Evolutionary conservation across 53 echinoderm and acorn worm genomes (phyloP).

Genomic region (Zoroaster sp.): DNA sequence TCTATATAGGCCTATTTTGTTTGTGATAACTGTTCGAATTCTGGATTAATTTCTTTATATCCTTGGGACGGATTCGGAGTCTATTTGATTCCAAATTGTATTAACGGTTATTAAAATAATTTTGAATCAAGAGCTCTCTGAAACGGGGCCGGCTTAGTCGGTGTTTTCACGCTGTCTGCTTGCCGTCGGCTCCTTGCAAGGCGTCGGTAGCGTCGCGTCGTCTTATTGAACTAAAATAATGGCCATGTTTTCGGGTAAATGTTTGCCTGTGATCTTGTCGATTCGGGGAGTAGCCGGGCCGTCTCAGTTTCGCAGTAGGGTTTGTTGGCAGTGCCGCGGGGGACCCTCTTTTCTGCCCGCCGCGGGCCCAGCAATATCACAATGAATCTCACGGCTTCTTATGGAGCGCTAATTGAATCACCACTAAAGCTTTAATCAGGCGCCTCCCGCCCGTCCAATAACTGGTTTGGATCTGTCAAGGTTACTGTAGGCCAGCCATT

Average conservation of each 20-base stretch:
- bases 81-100: background rate
- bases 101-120: background rate
- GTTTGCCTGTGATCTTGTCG: conserved; percentile 2
- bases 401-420: conserved; percentile 24
- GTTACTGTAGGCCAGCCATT: conserved; percentile 29
- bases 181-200: background rate
- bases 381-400: background rate
- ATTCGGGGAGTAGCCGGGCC: background rate
- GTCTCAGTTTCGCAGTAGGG: conserved; percentile 13
- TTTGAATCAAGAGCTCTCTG: background rate
- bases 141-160: background rate
- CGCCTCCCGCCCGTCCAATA: background rate
- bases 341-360: background rate
- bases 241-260: background rate
- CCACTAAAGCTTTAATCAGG: conserved; percentile 2
- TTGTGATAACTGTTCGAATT: too few relatives aligned
- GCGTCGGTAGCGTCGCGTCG: background rate
- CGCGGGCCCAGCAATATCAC: background rate
- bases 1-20: too few relatives aligned
- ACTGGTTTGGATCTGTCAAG: background rate
- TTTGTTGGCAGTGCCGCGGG: background rate
- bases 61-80: background rate
- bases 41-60: background rate
- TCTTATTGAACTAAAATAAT: conserved; percentile 43
- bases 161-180: conserved; percentile 9